Base-by-base conservation (phyloP, 2,888 invertebrate genomes). In the Proisotoma minuta region DNA sequence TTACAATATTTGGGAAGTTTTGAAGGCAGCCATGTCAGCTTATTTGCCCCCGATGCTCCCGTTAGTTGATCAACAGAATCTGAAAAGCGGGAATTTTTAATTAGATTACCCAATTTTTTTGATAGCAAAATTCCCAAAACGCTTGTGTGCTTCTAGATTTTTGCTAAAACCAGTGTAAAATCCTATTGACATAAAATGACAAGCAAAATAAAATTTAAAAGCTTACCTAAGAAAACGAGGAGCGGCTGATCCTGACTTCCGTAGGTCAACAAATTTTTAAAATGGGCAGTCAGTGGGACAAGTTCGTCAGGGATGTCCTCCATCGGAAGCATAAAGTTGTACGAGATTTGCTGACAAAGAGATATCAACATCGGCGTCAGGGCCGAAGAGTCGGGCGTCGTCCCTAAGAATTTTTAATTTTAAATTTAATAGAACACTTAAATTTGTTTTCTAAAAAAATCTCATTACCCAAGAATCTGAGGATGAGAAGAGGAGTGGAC, bases 51-150 rank as follows among this genome's bases (percentile, higher is more conserved):
- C 73, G 94, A 93, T 0, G 92, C 88, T 0, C 92, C 93, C 4
- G 95, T 96, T 53, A 99, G 81, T 78, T 98, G 96, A 80, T 99
- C 98, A 1, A 99, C 91, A 0, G 96, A 96, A 78, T 99, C 98
- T 75, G 99, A 80, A 77, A n/a, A n/a, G n/a, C n/a, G n/a, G n/a
- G n/a, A n/a, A n/a, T n/a, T n/a, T n/a, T n/a, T n/a, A n/a, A n/a
- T n/a, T n/a, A n/a, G n/a, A n/a, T n/a, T n/a, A n/a, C n/a, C n/a
- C n/a, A n/a, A n/a, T n/a, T n/a, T n/a, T n/a, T n/a, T n/a, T n/a
- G n/a, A n/a, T n/a, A n/a, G n/a, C n/a, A n/a, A n/a, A n/a, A n/a
- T n/a, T n/a, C n/a, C n/a, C n/a, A n/a, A n/a, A n/a, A n/a, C n/a
- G n/a, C n/a, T n/a, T n/a, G n/a, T n/a, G n/a, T n/a, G n/a, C n/a